Base-by-base conservation (phyloP, 2,888 invertebrate genomes). In the Lampropteryx suffumata region DNA sequence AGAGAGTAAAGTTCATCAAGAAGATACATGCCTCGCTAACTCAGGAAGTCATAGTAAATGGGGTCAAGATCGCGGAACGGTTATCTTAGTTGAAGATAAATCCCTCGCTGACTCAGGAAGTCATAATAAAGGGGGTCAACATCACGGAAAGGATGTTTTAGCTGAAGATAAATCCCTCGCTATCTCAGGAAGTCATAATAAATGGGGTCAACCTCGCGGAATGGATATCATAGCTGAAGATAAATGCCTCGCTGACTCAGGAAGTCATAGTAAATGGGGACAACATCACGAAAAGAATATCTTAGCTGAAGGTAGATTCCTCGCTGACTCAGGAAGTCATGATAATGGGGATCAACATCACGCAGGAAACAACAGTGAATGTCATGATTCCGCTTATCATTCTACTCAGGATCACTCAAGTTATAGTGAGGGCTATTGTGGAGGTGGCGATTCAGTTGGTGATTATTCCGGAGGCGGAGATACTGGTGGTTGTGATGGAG, bases 341-440 rank as follows among this genome's bases (percentile, higher is more conserved):
- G 21, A 34, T n/a, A 34, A n/a, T n/a, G 14, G 24, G 1, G 29
- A 11, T 2, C 11, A 11, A 5, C 5, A 29, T 11, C 5, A 4
- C 14, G 42, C 35, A 8, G 45, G 35, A 11, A 27, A 9, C 1
- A 27, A 40, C 32, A 40, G 13, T 0, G 47, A 37, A 0, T 33
- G 40, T 6, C 35, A 35, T 36, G 40, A 48, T 33, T 29, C 34
- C 17, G 55, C n/a, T n/a, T n/a, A n/a, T n/a, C n/a, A n/a, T n/a
- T n/a, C n/a, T n/a, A n/a, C n/a, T n/a, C n/a, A n/a, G n/a, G n/a
- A n/a, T n/a, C n/a, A n/a, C n/a, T n/a, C n/a, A n/a, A n/a, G n/a
- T n/a, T n/a, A n/a, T n/a, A n/a, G n/a, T n/a, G 55, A 14, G 41
- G 43, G 29, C 11, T 10, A 29, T 29, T 29, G 29, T 11, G 32